Base-by-base conservation (phyloP, 2,113 vertebrate genomes). In the Phalacrocorax brasilianus region DNA sequence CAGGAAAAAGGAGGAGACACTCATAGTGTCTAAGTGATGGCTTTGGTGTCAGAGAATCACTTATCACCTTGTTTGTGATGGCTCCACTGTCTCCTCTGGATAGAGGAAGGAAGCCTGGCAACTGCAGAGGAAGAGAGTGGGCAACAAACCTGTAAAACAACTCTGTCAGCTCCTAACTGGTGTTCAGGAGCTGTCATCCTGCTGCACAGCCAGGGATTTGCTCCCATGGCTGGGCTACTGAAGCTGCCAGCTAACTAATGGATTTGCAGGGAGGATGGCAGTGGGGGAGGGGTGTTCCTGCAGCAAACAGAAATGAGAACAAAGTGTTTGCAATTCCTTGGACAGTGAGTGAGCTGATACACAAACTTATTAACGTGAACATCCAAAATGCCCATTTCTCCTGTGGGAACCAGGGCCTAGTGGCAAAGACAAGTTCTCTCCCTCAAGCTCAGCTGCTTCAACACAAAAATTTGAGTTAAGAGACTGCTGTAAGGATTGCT, bases 401-500 rank as follows among this genome's bases (percentile, higher is more conserved):
- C 91, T 79, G 53, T 20, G 94, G 62, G 86, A 95, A 44, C 49
- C 66, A 85, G 55, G 42, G 67, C 75, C 86, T 91, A 96, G 62
- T 88, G 19, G 66, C 66, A 97, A 88, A 94, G 94, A 44, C 70
- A 87, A 95, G 58, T 84, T 70, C 62, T 92, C 27, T 91, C 73
- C 89, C 86, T 82, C 73, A 91, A 85, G 86, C 77, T 97, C 91
- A 94, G 80, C 80, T 49, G 83, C 94, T 92, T 95, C 91, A 81
- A 94, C 45, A 91, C 70, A 96, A 92, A 83, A 93, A 89, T 55
- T 20, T 50, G 86, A 96, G 79, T 72, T 94, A 95, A 96, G 70
- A 96, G 84, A 45, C 86, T 91, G 89, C 77, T 95, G 55, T 88
- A 91, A 95, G 92, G 92, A 96, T 86, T 93, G 86, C 71, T 95